Evolutionary conservation across 2,797 vertebrate species (phyloP).

Genomic region (Gymnoscopelus microlampas): DNA sequence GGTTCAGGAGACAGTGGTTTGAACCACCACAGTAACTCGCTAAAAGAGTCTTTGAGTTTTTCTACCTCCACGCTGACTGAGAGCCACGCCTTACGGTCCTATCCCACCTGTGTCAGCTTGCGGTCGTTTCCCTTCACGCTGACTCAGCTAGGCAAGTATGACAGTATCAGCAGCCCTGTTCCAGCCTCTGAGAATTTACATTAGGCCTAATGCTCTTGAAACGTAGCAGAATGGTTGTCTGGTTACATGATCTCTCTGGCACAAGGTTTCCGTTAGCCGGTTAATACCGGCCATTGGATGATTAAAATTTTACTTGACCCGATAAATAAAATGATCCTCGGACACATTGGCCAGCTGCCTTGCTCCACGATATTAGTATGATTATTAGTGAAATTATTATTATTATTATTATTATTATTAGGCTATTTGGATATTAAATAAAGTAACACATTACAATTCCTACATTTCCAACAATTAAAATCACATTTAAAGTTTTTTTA

Average conservation of each 20-base stretch:
- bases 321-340: no score
- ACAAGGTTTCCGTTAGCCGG: not conserved
- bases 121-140: constrained; percentile 39
- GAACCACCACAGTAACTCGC: not conserved
- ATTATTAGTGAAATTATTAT: no score
- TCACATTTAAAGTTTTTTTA: no score
- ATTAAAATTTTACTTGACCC: no score
- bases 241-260: constrained; percentile 50
- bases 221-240: constrained; percentile 38
- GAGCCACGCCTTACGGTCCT: constrained; percentile 6
- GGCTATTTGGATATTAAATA: no score
- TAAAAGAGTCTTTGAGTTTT: not conserved
- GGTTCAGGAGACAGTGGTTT: not conserved
- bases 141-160: constrained; percentile 53
- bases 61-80: constrained; percentile 7
- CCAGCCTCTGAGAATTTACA: constrained; percentile 21
- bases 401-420: no score
- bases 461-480: no score
- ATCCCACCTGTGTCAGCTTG: constrained; percentile 54
- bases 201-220: constrained; percentile 47
- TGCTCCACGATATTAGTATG: no score
- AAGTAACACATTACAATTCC: no score
- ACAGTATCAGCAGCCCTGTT: constrained; percentile 28
- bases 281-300: no score
- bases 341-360: no score